Evolutionary conservation across 2,113 vertebrate species (phyloP).

Genomic region (human (Homo sapiens)): DNA sequence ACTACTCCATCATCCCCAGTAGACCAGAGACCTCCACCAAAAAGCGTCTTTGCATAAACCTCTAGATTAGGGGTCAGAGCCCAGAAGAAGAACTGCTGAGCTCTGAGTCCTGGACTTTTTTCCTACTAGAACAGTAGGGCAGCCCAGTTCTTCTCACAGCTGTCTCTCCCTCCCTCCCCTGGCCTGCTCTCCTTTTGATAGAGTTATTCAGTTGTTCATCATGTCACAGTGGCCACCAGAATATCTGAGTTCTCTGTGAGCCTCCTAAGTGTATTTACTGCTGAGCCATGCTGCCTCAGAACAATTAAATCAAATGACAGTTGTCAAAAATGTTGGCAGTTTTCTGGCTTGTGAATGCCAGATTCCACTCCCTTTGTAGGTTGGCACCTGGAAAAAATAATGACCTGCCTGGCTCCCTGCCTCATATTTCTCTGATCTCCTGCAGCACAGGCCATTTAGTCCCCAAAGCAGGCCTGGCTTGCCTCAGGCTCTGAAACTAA

Average conservation of each 20-base stretch:
- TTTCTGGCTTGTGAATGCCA: neutral
- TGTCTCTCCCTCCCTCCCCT: neutral
- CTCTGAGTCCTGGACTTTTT: neutral
- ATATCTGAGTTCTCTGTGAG: neutral
- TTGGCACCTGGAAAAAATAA: neutral
- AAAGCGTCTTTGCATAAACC: neutral
- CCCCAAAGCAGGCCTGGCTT: neutral
- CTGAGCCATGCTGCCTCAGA: constrained; percentile 26
- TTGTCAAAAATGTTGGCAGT: constrained; percentile 43
- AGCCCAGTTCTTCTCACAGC: neutral
- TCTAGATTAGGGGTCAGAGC: neutral
- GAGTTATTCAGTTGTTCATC: constrained; percentile 34
- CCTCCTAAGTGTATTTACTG: constrained; percentile 33
- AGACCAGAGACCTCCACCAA: neutral
- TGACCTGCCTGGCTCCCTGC: neutral
- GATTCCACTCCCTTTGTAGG: neutral
- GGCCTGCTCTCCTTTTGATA: neutral
- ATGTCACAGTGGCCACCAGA: neutral
- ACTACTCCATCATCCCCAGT: neutral
- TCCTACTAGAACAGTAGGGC: neutral
- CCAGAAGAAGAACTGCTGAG: neutral
- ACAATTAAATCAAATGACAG: constrained; percentile 56
- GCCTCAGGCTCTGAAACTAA: neutral
- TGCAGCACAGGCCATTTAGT: neutral
- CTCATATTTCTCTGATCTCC: neutral